phyloP scores from a whole-genome alignment of 1,140 invertebrate species.

The Diuraphis noxia region DNA sequence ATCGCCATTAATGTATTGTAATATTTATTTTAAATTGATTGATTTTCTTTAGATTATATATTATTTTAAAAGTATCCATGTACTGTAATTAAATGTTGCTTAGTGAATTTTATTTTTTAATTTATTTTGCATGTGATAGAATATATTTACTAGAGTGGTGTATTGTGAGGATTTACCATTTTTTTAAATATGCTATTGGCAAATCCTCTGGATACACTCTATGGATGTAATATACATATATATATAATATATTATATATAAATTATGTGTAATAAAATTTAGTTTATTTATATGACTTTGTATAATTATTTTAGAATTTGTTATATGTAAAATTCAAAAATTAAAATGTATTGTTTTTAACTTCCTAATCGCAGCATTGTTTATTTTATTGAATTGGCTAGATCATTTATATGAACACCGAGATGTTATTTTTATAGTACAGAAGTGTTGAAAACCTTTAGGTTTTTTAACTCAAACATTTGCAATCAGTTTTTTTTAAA shows the following conservation, averaged over 20 bases:
- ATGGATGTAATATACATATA: neutral
- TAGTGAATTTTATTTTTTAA: conserved; percentile 2
- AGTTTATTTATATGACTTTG: conserved; percentile 3
- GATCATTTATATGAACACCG: neutral
- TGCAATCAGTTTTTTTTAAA: no score
- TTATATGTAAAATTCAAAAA: conserved; percentile 11
- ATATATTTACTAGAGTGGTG: neutral
- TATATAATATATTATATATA: neutral
- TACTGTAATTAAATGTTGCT: conserved; percentile 1
- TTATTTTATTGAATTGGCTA: neutral
- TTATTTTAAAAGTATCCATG: neutral
- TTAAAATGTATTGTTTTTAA: conserved; percentile 10
- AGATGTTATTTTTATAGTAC: neutral
- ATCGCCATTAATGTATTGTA: conserved; percentile 13
- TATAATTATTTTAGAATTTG: conserved; percentile 7
- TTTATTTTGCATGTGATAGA: neutral
- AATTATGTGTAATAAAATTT: neutral
- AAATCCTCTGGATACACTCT: neutral
- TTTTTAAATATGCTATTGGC: neutral
- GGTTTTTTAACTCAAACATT: no score
- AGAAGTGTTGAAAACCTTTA: neutral
- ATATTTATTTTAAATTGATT: neutral
- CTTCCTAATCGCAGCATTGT: neutral
- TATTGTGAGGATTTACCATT: neutral
- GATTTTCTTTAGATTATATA: neutral